Conservation (phyloP, 64 coral and sea anemone genomes). For the Porites lutea region DNA sequence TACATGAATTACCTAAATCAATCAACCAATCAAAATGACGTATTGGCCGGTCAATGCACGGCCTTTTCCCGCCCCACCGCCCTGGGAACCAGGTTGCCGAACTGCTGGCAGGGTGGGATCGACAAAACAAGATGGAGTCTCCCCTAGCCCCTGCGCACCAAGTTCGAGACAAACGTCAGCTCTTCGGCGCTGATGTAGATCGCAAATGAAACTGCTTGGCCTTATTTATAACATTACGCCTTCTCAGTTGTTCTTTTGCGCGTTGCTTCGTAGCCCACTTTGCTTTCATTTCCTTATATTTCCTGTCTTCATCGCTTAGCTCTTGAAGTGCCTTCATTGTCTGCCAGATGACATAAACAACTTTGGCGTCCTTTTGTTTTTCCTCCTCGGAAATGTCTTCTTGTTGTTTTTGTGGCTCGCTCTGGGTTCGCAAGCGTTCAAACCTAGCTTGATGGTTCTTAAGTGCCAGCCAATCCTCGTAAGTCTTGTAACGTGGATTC, state of each 20-base stretch:
- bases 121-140: too few relatives aligned
- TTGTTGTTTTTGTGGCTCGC: slow-evolving; percentile 54
- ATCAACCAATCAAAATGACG: too few relatives aligned
- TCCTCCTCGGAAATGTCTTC: slow-evolving; percentile 64
- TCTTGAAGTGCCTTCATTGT: slow-evolving; percentile 85
- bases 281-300: slow-evolving; percentile 85
- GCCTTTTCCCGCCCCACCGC: too few relatives aligned
- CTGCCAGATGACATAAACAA: slow-evolving; percentile 87
- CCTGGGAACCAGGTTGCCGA: too few relatives aligned
- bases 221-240: slow-evolving; percentile 31
- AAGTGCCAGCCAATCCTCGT: slow-evolving; percentile 86
- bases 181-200: background rate
- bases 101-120: too few relatives aligned
- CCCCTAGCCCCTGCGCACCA: too few relatives aligned
- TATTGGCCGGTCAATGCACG: too few relatives aligned
- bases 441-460: slow-evolving; percentile 77
- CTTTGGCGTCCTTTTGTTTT: slow-evolving; percentile 66
- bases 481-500: slow-evolving; percentile 78
- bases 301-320: slow-evolving; percentile 74
- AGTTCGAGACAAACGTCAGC: background rate
- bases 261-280: slow-evolving; percentile 79
- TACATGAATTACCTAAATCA: too few relatives aligned
- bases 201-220: background rate
- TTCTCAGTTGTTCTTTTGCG: slow-evolving; percentile 50
- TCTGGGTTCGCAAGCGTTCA: slow-evolving; percentile 74